These are phyloP conservation scores for Linhomoeus sp. DNA, from an alignment of 2,888 invertebrate genomes.

Conservation along the genomic window DNA sequence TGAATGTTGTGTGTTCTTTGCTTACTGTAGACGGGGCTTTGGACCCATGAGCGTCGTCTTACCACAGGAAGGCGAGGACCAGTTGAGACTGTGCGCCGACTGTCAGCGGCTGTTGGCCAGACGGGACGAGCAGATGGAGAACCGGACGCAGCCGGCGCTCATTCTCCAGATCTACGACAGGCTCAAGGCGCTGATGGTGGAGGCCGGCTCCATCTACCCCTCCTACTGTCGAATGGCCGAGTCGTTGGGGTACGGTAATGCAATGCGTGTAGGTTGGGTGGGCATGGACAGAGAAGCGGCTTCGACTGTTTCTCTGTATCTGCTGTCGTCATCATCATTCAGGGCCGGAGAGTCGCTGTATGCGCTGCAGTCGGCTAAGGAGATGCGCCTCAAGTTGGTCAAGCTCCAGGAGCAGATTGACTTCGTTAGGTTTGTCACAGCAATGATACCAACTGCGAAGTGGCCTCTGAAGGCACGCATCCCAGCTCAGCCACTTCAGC, in stretches of 20 bases:
- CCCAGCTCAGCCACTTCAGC: not conserved
- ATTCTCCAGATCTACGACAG: constrained; percentile 62
- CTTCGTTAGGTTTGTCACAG: constrained; percentile 29
- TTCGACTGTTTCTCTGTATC: no score
- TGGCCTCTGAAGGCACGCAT: no score
- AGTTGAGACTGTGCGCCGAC: constrained; percentile 31
- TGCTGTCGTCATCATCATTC: no score
- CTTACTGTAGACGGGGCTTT: no score
- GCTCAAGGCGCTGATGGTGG: constrained; percentile 52
- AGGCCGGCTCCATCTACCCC: constrained; percentile 39
- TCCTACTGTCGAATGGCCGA: constrained; percentile 42
- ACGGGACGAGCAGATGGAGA: constrained; percentile 56
- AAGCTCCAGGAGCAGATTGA: constrained; percentile 72
- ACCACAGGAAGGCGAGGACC: constrained; percentile 42
- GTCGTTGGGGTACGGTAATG: constrained; percentile 38
- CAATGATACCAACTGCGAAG: no score
- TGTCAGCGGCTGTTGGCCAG: constrained; percentile 47
- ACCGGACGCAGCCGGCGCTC: constrained; percentile 54
- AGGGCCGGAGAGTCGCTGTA: constrained; percentile 75
- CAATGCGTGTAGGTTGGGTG: no score
- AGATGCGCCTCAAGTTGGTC: constrained; percentile 57
- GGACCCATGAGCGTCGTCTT: no score
- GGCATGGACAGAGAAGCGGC: no score
- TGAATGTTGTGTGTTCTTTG: no score
- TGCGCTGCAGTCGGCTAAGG: constrained; percentile 59